A percentile compares a stretch with the other conserved stretches of the same genome.
Conservation (phyloP, 2,797 vertebrate genomes). For the Odontamblyopus rebecca region DNA sequence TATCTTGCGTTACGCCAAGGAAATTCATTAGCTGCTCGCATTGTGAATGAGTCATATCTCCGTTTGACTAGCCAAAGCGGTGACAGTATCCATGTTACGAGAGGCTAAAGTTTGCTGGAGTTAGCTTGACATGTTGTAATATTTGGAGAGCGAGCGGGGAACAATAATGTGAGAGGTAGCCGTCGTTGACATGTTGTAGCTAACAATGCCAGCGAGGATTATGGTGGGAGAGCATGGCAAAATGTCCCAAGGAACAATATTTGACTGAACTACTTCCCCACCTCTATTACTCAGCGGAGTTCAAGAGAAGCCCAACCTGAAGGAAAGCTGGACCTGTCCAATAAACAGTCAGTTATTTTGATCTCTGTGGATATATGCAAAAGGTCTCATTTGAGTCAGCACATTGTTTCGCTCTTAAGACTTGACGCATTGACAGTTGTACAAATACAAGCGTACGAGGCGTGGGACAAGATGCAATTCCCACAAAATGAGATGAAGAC, state of each 20-base stretch:
- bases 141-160: slow-evolving; percentile 59
- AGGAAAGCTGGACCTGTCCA: slow-evolving; percentile 61
- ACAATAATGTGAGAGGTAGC: slow-evolving; percentile 63
- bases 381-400: slow-evolving; percentile 17
- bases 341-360: slow-evolving; percentile 44
- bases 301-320: slow-evolving; percentile 50
- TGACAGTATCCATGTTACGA: slow-evolving; percentile 48
- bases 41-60: slow-evolving; percentile 56
- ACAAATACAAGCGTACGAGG: neutral
- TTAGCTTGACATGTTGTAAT: slow-evolving; percentile 43
- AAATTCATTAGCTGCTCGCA: slow-evolving; percentile 54
- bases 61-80: slow-evolving; percentile 42
- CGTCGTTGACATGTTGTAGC: slow-evolving; percentile 60
- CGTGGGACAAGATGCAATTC: neutral
- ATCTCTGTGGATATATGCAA: slow-evolving; percentile 40
- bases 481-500: no score
- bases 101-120: slow-evolving; percentile 37
- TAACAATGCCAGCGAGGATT: slow-evolving; percentile 43
- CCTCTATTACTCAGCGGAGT: slow-evolving; percentile 61
- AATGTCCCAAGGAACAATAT: slow-evolving; percentile 56
- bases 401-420: neutral
- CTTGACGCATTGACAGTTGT: neutral
- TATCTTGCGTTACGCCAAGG: slow-evolving; percentile 50
- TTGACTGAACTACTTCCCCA: slow-evolving; percentile 64
- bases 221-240: slow-evolving; percentile 48